These are phyloP conservation scores for Zaprionus ghesquierei DNA, from an alignment of 1,140 invertebrate species.

Conservation along the genomic window DNA sequence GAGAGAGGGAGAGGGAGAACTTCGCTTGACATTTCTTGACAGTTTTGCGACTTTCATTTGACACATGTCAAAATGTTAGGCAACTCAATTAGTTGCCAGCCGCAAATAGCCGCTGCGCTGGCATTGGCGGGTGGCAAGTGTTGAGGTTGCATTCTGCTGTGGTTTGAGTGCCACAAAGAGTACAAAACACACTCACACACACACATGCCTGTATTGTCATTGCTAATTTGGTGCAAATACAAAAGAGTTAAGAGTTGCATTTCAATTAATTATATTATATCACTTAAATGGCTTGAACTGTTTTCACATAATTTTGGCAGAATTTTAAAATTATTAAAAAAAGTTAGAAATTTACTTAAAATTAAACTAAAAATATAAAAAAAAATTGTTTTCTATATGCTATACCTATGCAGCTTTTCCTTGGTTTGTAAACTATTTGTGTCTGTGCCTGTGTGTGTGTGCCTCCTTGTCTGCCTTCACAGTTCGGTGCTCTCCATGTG, in stretches of 20 bases:
- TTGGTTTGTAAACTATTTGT: too few species aligned
- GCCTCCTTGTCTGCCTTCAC: constrained; percentile 13
- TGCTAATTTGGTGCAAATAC: too few species aligned
- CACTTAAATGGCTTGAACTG: neutral
- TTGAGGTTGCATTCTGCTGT: constrained; percentile 22
- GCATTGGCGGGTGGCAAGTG: constrained; percentile 16
- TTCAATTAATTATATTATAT: neutral
- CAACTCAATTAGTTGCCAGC: constrained; percentile 69
- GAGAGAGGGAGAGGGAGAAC: neutral
- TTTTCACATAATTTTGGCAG: neutral
- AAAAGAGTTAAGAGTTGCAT: neutral
- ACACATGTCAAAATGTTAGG: constrained; percentile 69
- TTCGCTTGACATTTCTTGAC: constrained; percentile 44
- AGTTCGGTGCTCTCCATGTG: constrained; percentile 67
- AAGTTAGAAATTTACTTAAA: neutral
- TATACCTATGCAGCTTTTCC: neutral
- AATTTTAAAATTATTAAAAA: neutral
- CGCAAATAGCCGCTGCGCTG: constrained; percentile 56
- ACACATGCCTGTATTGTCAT: neutral
- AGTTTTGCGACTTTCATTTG: constrained; percentile 62
- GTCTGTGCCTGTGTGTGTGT: too few species aligned
- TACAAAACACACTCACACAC: neutral
- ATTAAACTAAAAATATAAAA: neutral
- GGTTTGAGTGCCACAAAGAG: constrained; percentile 15
- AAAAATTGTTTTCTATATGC: neutral